These are phyloP conservation scores for Delichon dasypus DNA, from an alignment of 2,797 vertebrate genomes.

Conservation along the genomic window DNA sequence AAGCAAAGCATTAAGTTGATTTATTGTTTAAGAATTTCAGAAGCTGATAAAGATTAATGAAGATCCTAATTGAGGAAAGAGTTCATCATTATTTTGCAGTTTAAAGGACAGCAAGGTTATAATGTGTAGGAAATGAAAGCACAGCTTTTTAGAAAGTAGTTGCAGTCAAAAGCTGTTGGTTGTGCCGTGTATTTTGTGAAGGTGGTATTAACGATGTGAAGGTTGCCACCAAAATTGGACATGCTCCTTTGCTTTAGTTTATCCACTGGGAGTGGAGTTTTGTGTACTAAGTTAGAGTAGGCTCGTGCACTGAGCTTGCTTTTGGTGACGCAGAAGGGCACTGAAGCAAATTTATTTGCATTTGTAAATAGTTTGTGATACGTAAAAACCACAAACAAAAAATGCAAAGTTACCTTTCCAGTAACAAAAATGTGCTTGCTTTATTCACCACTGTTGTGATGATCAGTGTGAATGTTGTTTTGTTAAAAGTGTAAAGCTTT, in stretches of 20 bases:
- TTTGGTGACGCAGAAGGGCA: neutral
- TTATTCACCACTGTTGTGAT: neutral
- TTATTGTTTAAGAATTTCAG: conserved; percentile 1
- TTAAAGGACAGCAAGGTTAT: neutral
- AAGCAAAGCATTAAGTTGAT: neutral
- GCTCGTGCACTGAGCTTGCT: neutral
- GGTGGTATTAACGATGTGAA: neutral
- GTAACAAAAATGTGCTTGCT: neutral
- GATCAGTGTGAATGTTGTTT: neutral
- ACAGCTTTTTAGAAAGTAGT: neutral
- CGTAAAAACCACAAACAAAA: neutral
- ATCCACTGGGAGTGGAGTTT: neutral
- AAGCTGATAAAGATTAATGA: conserved; percentile 10
- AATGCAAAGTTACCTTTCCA: neutral
- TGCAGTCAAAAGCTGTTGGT: neutral
- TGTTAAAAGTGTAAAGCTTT: neutral
- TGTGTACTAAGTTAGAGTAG: neutral
- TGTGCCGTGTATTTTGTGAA: neutral
- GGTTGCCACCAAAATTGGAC: neutral
- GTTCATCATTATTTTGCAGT: neutral
- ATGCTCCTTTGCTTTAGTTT: neutral
- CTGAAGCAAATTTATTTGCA: neutral
- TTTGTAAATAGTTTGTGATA: neutral
- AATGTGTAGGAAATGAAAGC: neutral
- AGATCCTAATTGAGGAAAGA: conserved; percentile 21